A percentile compares a stretch with the other conserved stretches of the same genome.
phyloP scores from a whole-genome alignment of 1,140 invertebrate species.

The Dolichoris vasculosae region DNA sequence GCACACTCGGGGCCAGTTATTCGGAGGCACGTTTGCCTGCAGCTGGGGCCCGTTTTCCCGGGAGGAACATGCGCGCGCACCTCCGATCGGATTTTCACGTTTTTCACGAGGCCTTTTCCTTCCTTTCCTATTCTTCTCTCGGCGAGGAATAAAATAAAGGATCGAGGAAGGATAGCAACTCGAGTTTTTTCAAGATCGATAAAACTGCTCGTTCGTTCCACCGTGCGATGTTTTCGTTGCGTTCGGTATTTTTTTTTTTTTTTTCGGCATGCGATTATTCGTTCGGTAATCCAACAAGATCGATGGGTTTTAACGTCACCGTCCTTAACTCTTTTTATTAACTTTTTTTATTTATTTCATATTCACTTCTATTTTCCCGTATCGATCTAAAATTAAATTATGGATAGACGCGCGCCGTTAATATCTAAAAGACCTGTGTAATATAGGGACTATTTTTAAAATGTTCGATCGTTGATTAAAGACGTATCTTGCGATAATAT shows the following conservation, averaged over 20 bases:
- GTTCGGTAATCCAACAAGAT: not conserved
- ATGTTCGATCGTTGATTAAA: not conserved
- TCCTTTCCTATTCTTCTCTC: not conserved
- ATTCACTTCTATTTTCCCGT: not conserved
- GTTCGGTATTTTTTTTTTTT: not conserved
- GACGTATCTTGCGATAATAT: not conserved
- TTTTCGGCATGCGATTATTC: not conserved
- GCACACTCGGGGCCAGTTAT: not conserved
- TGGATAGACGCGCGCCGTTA: not conserved
- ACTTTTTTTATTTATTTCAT: not conserved
- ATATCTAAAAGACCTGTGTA: not conserved
- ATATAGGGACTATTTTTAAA: not conserved
- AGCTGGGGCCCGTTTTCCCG: conserved; percentile 1
- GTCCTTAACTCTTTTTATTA: not conserved
- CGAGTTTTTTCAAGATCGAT: not conserved
- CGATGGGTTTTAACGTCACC: not conserved
- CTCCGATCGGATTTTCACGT: not conserved
- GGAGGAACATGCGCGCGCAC: not conserved
- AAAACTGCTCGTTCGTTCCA: not conserved
- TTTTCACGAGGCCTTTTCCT: not conserved
- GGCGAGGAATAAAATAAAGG: not conserved
- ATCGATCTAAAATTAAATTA: not conserved
- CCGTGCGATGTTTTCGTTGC: not conserved
- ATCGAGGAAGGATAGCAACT: not conserved
- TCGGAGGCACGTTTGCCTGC: not conserved